These are phyloP conservation scores for Hipposideros armiger DNA, from an alignment of 2,113 vertebrate genomes.

Conservation along the genomic window DNA sequence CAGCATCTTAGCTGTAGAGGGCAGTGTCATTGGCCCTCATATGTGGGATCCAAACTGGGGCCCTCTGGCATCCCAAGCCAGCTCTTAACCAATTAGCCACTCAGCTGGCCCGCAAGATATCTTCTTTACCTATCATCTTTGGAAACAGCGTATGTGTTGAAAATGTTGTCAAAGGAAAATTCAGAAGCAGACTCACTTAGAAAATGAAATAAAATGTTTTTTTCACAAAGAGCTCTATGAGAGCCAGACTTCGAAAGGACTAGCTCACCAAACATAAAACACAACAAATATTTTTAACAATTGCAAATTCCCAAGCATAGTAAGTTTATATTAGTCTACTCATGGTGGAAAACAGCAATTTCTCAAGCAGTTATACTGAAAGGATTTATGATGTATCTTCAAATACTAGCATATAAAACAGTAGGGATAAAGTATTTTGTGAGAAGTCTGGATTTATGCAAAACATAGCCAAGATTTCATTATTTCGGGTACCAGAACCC, in stretches of 20 bases:
- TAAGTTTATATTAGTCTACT: neutral
- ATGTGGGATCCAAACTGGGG: too few species aligned
- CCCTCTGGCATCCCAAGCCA: too few species aligned
- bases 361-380: neutral
- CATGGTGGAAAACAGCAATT: neutral
- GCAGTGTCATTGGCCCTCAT: too few species aligned
- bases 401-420: neutral
- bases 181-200: neutral
- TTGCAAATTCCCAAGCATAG: neutral
- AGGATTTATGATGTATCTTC: neutral
- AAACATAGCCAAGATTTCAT: neutral
- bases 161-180: neutral
- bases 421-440: neutral
- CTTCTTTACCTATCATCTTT: neutral
- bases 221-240: neutral
- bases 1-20: too few species aligned
- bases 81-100: too few species aligned
- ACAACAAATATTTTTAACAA: neutral
- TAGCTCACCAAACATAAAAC: neutral
- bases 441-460: neutral
- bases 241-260: neutral
- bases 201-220: neutral
- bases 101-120: neutral
- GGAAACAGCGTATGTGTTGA: neutral
- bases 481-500: neutral